These are phyloP conservation scores for Thysanoteuthis rhombus DNA, from an alignment of 2,888 invertebrate species.

Conservation along the genomic window DNA sequence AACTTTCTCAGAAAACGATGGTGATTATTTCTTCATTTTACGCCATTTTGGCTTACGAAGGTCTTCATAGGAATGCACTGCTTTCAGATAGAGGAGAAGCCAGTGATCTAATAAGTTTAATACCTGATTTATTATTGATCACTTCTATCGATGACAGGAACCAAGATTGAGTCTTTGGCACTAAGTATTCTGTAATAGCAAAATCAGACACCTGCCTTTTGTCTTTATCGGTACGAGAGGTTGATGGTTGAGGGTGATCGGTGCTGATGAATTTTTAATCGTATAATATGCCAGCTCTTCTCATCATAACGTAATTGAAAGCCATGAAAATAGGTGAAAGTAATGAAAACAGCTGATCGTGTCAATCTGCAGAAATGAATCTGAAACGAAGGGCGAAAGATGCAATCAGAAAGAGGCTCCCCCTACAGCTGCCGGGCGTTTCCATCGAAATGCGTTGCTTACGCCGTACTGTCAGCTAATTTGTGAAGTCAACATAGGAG, in stretches of 20 bases:
- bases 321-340: neutral
- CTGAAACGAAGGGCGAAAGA: neutral
- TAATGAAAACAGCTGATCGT: neutral
- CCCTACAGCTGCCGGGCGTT: neutral
- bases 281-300: neutral
- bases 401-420: neutral
- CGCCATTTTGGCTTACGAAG: too few species aligned
- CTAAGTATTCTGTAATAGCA: neutral
- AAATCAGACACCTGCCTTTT: neutral
- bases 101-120: too few species aligned
- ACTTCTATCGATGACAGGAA: neutral
- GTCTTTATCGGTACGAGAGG: neutral
- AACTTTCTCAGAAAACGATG: too few species aligned
- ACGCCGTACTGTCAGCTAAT: neutral
- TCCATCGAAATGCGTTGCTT: neutral
- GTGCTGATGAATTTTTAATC: neutral
- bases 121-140: neutral
- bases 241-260: neutral
- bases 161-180: neutral
- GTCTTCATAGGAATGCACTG: too few species aligned
- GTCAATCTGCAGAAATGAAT: neutral
- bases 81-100: too few species aligned
- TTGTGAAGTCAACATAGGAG: neutral
- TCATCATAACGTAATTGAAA: neutral
- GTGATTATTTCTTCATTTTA: too few species aligned